Base-by-base conservation (phyloP, 2,113 vertebrate species). In the Coptodon bakossiorum region DNA sequence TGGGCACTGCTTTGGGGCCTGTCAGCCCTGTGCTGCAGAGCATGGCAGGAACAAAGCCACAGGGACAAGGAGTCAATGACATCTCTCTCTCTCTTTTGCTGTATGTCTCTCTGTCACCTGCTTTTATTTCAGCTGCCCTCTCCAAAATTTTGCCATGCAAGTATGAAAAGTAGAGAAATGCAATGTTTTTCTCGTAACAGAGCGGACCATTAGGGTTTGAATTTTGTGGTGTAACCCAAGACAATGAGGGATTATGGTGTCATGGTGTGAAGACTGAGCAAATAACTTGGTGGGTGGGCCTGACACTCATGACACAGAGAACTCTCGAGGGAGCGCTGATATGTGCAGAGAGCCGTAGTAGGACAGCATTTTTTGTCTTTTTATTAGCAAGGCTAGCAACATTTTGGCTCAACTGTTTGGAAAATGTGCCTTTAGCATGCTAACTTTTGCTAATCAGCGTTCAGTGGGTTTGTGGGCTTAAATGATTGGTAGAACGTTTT, bases 21-120 rank as follows among this genome's bases (percentile, higher is more conserved):
- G 84, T 88, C 61, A 91, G 87, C 83, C 87, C 87, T 91, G 95
- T 92, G 91, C 94, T 94, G 80, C 92, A 91, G 95, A 96, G 91
- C 95, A 93, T 94, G 91, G 91, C 93, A 92, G 91, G 92, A 91
- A 95, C 94, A 95, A 95, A 95, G 86, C 95, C 92, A 92, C 91
- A 81, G 95, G 93, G 94, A 95, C 91, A 59, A 80, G 9, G 91
- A 94, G 86, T 90, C 92, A 90, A 86, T 94, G 95, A 96, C 94
- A 93, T 94, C 93, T 95, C 91, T 82, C 78, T 82, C 61, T 54
- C 40, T 80, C n/a, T 61, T 24, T 71, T 17, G 45, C 66, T 82
- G 31, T 54, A 40, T 78, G 24, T 78, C 68, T 66, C n/a, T 24
- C n/a, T 90, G 24, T 83, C 61, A 78, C 90, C 87, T 86, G 84